phyloP scores from a whole-genome alignment of 2,888 invertebrate genomes.

The Lysandra bellargus region DNA sequence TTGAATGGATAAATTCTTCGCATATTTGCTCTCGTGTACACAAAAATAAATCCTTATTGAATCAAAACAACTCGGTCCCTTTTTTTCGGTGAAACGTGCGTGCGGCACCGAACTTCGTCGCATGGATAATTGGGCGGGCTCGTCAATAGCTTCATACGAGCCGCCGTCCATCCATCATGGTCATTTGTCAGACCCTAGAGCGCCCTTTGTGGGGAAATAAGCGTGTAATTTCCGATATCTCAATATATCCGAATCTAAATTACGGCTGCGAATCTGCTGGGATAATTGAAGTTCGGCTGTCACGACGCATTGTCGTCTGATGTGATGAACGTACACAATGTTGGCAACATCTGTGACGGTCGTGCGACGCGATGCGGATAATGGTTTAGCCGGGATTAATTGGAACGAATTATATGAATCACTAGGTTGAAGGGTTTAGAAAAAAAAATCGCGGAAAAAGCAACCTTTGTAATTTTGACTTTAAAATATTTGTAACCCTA shows the following conservation, averaged over 20 bases:
- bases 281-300: conserved; percentile 8
- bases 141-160: conserved; percentile 66
- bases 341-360: neutral
- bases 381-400: conserved; percentile 3
- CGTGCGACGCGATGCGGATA: neutral
- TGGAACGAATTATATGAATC: neutral
- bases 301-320: neutral
- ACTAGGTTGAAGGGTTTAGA: neutral
- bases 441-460: neutral
- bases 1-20: conserved; percentile 7
- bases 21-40: conserved; percentile 24
- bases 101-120: conserved; percentile 44
- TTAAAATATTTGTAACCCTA: neutral
- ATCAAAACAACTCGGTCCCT: conserved; percentile 36
- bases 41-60: conserved; percentile 25
- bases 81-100: conserved; percentile 51
- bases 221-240: conserved; percentile 67
- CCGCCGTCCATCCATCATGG: conserved; percentile 68
- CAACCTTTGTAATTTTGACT: neutral
- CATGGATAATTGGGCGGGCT: conserved; percentile 63
- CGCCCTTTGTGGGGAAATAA: conserved; percentile 65
- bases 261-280: conserved; percentile 41
- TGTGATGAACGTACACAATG: conserved; percentile 1
- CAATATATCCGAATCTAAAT: conserved; percentile 56
- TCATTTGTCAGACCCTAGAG: conserved; percentile 54